Base-by-base conservation (phyloP, 1,140 invertebrate species). In the Polyergus mexicanus region DNA sequence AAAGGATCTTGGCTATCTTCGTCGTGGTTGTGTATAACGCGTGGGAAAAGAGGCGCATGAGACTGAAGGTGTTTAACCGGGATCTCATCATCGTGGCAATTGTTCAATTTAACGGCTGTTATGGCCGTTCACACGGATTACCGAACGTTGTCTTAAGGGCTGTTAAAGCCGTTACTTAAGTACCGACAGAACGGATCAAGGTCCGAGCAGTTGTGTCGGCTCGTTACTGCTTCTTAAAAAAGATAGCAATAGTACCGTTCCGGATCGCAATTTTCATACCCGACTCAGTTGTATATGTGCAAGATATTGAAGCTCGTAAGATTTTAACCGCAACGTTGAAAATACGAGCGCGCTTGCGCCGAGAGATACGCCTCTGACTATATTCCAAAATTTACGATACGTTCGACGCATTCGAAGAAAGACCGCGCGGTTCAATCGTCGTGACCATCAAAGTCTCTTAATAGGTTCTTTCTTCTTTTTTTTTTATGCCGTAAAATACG, bases 51-150 rank as follows among this genome's bases (percentile, higher is more conserved):
- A 71, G 81, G 71, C 69, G 77, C 75, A 63, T 78, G 66, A 85
- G 84, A 91, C 91, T 78, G 75, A 85, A 92, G 88, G 89, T 90
- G 86, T 91, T 90, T 89, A 87, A 89, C 71, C 85, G 84, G 47
- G 75, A 85, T 86, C 86, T 63, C 86, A 90, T 92, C 87, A 86
- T 86, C 87, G 75, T 86, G 75, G 72, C 91, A 91, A 92, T 92
- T 92, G 89, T 91, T 92, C 89, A 92, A 92, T 91, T 91, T 85
- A 87, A 86, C 85, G 65, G 32, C 6, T 68, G 85, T 90, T 89
- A 90, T 76, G 72, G 75, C n/a, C 78, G 78, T 87, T 85, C 81
- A 85, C 84, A 90, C 86, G 88, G 84, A 58, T 90, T 68, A 77
- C 68, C 63, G 80, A 86, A 80, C 86, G 69, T 88, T 90, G 88